Evolutionary conservation across 53 echinoderm and acorn worm species (phyloP).

Genomic region (Paracentrotus lividus): DNA sequence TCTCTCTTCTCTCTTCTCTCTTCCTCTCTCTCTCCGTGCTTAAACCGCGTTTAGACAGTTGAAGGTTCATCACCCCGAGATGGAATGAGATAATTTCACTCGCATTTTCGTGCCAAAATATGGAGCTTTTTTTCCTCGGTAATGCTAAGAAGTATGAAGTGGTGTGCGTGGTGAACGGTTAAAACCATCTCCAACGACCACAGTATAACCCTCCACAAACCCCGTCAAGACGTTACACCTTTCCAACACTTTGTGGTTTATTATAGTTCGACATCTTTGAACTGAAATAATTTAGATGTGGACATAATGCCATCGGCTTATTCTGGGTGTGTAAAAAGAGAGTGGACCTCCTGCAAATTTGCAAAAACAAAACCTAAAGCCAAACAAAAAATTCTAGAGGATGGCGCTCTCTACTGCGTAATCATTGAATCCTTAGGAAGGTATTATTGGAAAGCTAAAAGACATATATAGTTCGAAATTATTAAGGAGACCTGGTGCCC

Average conservation of each 20-base stretch:
- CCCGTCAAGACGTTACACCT: conserved; percentile 15
- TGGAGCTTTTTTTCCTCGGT: not conserved
- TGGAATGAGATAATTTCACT: not conserved
- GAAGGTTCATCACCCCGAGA: not conserved
- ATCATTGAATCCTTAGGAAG: too few species aligned
- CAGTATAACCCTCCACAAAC: not conserved
- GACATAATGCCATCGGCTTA: too few species aligned
- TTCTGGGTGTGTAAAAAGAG: too few species aligned
- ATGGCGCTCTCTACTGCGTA: too few species aligned
- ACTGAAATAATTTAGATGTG: not conserved
- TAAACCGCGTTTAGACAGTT: conserved; percentile 14
- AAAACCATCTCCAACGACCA: conserved; percentile 19
- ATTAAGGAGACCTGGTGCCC: too few species aligned
- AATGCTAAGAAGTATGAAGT: not conserved
- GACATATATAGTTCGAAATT: too few species aligned
- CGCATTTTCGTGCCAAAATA: not conserved
- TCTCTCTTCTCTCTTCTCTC: not conserved
- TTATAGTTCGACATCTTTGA: not conserved
- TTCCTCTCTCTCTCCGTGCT: not conserved
- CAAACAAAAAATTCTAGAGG: too few species aligned
- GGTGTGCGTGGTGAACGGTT: not conserved
- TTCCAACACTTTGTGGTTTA: not conserved
- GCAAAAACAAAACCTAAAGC: too few species aligned
- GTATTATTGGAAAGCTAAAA: too few species aligned
- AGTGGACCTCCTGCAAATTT: too few species aligned